Evolutionary conservation across 2,113 vertebrate genomes (phyloP).

Genomic region (Aplodontia rufa): DNA sequence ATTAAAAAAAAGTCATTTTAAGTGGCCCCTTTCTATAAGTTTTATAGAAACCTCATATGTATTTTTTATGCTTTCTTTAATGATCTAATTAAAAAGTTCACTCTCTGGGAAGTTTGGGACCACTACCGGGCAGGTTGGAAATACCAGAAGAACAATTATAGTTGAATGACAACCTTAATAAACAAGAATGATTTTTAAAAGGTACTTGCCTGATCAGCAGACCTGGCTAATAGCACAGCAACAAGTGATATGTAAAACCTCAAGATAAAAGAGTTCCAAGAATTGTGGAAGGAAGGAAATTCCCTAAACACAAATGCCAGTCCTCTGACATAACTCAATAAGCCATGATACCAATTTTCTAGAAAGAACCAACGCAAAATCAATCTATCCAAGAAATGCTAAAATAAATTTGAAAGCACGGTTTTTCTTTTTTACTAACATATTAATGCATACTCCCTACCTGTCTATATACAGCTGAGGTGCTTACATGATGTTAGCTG

Average conservation of each 20-base stretch:
- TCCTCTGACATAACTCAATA: conserved; percentile 48
- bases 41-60: neutral
- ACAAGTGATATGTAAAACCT: conserved; percentile 18
- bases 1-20: neutral
- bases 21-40: neutral
- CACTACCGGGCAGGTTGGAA: conserved; percentile 53
- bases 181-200: conserved; percentile 63
- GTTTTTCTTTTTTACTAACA: neutral
- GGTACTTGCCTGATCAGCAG: conserved; percentile 63
- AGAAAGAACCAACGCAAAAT: conserved; percentile 27
- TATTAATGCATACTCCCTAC: neutral
- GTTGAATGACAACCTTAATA: conserved; percentile 62
- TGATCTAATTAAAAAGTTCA: neutral
- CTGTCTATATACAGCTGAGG: neutral
- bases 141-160: conserved; percentile 52
- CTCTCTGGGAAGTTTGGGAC: conserved; percentile 27
- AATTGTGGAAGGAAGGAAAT: conserved; percentile 12
- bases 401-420: neutral
- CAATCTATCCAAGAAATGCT: neutral
- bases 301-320: conserved; percentile 45
- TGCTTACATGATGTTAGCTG: neutral
- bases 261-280: conserved; percentile 72
- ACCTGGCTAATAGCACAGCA: conserved; percentile 69
- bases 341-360: neutral
- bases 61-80: conserved; percentile 27